phyloP scores from a whole-genome alignment of 2,113 vertebrate species.

The Egretta garzetta region DNA sequence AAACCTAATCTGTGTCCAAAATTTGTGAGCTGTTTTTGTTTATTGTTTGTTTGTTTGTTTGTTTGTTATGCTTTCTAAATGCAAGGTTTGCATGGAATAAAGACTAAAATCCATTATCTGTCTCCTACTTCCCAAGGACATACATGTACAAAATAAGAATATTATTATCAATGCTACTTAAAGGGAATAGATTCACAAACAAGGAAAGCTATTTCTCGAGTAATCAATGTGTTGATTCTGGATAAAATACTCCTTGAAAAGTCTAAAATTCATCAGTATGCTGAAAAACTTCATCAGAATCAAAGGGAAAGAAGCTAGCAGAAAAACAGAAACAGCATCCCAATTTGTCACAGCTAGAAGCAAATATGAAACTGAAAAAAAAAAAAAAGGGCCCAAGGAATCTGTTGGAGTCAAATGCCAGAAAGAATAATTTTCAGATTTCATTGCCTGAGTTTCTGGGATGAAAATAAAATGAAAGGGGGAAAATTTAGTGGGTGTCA shows the following conservation, averaged over 20 bases:
- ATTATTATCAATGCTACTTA: not conserved
- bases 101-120: not conserved
- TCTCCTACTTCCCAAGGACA: not conserved
- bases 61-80: not conserved
- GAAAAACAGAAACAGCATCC: not conserved
- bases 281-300: not conserved
- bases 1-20: not conserved
- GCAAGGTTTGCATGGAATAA: not conserved
- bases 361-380: not conserved
- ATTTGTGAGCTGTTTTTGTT: not conserved
- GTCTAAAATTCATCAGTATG: not conserved
- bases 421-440: not conserved
- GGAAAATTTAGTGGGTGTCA: not conserved
- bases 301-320: not conserved
- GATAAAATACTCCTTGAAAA: not conserved
- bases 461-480: not conserved
- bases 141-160: not conserved
- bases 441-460: not conserved
- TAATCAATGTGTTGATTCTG: not conserved
- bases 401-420: not conserved
- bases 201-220: not conserved
- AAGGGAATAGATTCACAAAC: not conserved
- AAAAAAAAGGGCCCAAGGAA: not conserved
- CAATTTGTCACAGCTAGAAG: not conserved
- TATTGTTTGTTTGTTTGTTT: not conserved